Evolutionary conservation across 2,113 vertebrate genomes (phyloP).

Genomic region (Mesocricetus auratus): DNA sequence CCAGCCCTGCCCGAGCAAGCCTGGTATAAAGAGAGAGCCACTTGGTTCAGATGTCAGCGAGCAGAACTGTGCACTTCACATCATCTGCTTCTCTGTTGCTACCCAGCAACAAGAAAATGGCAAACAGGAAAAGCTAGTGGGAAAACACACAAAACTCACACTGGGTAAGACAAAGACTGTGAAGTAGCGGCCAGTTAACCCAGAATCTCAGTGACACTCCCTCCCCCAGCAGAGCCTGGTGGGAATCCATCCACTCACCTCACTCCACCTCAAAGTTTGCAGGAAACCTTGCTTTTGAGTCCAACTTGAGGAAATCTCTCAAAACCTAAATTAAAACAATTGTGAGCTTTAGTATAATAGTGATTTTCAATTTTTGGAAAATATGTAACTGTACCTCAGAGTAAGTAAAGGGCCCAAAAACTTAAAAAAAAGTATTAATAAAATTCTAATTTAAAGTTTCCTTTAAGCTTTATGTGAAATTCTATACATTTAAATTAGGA

Average conservation of each 20-base stretch:
- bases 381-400: background rate
- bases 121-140: background rate
- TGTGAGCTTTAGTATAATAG: conserved; percentile 34
- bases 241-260: conserved; percentile 41
- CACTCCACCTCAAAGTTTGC: background rate
- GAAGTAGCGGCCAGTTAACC: background rate
- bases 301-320: conserved; percentile 41
- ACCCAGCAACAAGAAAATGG: background rate
- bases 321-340: conserved; percentile 71
- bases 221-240: no score
- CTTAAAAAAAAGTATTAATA: background rate
- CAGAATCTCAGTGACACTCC: background rate
- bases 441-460: conserved; percentile 29
- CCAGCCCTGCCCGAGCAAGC: background rate
- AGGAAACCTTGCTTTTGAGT: conserved; percentile 45
- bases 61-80: background rate
- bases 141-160: background rate
- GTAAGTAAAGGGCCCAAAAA: background rate
- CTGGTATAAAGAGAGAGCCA: background rate
- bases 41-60: conserved; percentile 12
- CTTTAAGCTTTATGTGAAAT: background rate
- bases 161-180: background rate
- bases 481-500: conserved; percentile 3
- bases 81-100: background rate
- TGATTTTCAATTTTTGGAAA: conserved; percentile 44